Percentiles rank a stretch among this genome's conserved stretches.
These are phyloP conservation scores for Arrhamphus sclerolepis DNA, from an alignment of 2,797 vertebrate genomes.

Conservation along the genomic window DNA sequence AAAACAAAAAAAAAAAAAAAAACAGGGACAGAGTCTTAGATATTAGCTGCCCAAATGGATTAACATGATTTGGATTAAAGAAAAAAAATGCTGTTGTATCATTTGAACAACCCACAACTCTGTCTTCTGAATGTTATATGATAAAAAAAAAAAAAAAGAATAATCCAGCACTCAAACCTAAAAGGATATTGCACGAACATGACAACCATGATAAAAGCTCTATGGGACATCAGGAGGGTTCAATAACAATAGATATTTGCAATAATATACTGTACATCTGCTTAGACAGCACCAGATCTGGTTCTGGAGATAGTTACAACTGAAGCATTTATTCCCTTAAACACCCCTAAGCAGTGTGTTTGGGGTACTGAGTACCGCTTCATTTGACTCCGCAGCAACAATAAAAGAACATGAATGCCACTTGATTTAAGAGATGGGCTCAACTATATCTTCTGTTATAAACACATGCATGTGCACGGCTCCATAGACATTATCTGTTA, in stretches of 20 bases:
- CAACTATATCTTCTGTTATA: neutral
- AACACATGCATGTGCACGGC: slow-evolving; percentile 9
- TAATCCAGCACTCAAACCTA: slow-evolving; percentile 10
- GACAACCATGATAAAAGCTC: neutral
- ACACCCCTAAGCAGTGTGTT: neutral
- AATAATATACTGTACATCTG: neutral
- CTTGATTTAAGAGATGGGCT: slow-evolving; percentile 2
- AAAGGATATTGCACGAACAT: neutral
- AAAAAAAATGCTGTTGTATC: slow-evolving; percentile 16
- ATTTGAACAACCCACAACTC: slow-evolving; percentile 1
- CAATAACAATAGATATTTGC: neutral
- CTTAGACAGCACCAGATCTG: neutral
- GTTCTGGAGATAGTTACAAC: neutral
- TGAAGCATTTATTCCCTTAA: neutral
- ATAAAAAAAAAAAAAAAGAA: neutral
- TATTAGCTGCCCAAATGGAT: slow-evolving; percentile 46
- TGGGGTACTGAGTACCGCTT: neutral
- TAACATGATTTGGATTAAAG: slow-evolving; percentile 36
- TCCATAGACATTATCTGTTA: slow-evolving; percentile 15
- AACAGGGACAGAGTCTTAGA: slow-evolving; percentile 1
- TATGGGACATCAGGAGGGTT: neutral
- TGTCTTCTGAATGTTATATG: neutral
- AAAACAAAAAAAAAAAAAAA: too few relatives aligned
- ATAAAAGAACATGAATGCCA: neutral
- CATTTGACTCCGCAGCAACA: neutral